Base-by-base conservation (phyloP, 1,140 invertebrate species). In the Lordiphosa clarofinis region DNA sequence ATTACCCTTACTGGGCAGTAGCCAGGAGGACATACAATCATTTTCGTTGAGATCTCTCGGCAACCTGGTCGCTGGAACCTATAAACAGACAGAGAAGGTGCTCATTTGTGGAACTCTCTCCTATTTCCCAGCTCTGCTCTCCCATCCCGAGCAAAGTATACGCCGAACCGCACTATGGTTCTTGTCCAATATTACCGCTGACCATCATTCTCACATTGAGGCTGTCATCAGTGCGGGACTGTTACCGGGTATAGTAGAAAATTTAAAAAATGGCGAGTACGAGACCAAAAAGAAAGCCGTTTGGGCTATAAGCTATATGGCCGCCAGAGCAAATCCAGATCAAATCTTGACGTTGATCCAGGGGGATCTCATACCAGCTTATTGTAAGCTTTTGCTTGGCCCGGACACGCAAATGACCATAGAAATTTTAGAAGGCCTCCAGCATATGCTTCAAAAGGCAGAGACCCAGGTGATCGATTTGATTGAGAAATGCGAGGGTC, bases 241-340 rank as follows among this genome's bases (percentile, higher is more conserved):
- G 11, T 92, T 99, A 82, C 97, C 98, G 15, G 93, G 97, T 82
- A 97, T 99, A 48, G 98, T 99, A 70, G 92, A 95, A 66, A 98
- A 99, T 91, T 91, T 99, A 53, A 92, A 91, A 67, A 95, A 97
- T 92, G 97, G 97, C 52, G 98, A 99, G 90, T 99, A 99, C 91
- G 97, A 99, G 91, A 99, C 97, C 4, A 97, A 99, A 89, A 99
- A 99, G 90, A 98, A 99, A 91, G 98, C 98, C 9, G 97, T 98
- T 0, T 99, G 98, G 98, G 98, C 98, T 4, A 96, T 99, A 11
- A 98, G 96, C 76, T 99, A 99, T 91, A 93, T 99, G 49, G 99
- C 98, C 52, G 98, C 99, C 84, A 98, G 97, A 79, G 98, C 98
- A 15, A 96, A 95, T 66, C 94, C 94, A 81, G 94, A 97, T 52